phyloP scores from a whole-genome alignment of 1,140 invertebrate genomes.

The Phymastichus coffea region DNA sequence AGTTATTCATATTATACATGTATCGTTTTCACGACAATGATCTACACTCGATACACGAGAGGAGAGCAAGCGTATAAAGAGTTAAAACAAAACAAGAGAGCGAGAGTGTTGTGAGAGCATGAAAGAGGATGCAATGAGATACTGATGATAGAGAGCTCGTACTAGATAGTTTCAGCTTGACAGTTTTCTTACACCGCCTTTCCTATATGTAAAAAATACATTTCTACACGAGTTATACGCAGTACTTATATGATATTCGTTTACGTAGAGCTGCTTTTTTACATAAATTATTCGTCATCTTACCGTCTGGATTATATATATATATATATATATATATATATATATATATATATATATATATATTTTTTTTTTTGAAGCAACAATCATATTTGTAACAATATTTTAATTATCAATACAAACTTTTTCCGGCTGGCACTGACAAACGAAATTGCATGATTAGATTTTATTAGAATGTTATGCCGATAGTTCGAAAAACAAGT shows the following conservation, averaged over 20 bases:
- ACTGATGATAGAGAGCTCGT: neutral
- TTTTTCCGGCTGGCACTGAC: neutral
- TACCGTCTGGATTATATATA: too few species aligned
- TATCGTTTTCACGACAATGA: conserved; percentile 23
- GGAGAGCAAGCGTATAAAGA: neutral
- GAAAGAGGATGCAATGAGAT: neutral
- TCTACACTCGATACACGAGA: conserved; percentile 16
- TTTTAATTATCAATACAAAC: too few species aligned
- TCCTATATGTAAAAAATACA: neutral
- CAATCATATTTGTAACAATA: too few species aligned
- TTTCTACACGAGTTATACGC: neutral
- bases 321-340: too few species aligned
- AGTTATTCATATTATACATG: conserved; percentile 40
- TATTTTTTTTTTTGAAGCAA: too few species aligned
- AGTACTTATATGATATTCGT: conserved; percentile 12
- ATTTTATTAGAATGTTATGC: neutral
- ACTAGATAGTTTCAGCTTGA: conserved; percentile 16
- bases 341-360: too few species aligned
- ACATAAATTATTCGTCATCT: conserved; percentile 8
- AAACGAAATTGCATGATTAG: neutral
- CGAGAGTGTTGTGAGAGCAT: neutral
- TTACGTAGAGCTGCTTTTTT: conserved; percentile 6
- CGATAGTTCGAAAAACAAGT: neutral
- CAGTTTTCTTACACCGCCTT: conserved; percentile 10
- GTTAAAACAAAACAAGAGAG: neutral